Base-by-base conservation (phyloP, 2,888 invertebrate species). In the Plebejus argus region DNA sequence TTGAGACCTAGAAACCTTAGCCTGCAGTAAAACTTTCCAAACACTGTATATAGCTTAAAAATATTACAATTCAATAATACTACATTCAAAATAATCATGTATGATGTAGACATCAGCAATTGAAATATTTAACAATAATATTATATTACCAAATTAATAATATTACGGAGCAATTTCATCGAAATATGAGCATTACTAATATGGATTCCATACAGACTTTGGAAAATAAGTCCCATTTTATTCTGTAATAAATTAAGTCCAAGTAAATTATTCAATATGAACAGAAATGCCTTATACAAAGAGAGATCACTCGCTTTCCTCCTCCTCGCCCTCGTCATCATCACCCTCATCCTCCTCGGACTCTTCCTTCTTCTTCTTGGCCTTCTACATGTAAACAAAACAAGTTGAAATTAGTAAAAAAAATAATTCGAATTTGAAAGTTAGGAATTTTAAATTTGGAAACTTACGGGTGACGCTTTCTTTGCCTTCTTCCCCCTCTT, bases 251-350 rank as follows among this genome's bases (percentile, higher is more conserved):
- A 94, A 94, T 94, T 94, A 94, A 94, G 91, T 93, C 91, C 90
- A 91, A 92, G 92, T 92, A 92, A 94, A 93, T 92, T 92, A 93
- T 92, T 93, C 91, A 92, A 90, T 93, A 93, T 91, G 93, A 94
- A 92, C 94, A 93, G 92, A 88, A 87, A 86, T 87, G 86, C 89
- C 86, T 89, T 90, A 84, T 82, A 84, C 85, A 83, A 87, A 85
- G 87, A 88, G 93, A 93, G 93, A 93, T 95, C 95, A 95, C 92
- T 96, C 95, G 94, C 96, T 95, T 87, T 95, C 95, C 84, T 96
- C 96, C 80, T 95, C 96, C 81, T 95, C 95, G 80, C 95, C 95
- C 78, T 96, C 96, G 78, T 95, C 74, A 49, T 61, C 95, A 70
- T 95, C 96, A 79, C 95, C 96, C 56, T 95, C 96, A 80, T 95